Conservation (phyloP, 2,113 vertebrate species). For the Otus sunia region DNA sequence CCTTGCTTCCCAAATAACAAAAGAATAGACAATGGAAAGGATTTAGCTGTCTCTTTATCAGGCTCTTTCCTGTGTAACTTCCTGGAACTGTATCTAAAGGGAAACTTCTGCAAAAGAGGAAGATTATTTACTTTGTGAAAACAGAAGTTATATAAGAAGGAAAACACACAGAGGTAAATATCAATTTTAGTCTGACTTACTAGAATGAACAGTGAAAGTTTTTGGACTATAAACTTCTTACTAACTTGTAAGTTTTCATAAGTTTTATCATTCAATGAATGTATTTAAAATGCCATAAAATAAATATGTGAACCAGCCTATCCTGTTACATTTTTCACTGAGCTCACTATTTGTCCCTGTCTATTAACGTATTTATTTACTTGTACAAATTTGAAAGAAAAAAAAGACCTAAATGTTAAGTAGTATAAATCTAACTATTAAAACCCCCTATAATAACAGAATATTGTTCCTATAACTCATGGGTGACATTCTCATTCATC, state of each 20-base stretch:
- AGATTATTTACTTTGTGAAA: background rate
- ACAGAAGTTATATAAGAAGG: background rate
- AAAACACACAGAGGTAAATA: background rate
- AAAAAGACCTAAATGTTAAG: background rate
- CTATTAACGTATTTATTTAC: background rate
- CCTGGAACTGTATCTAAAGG: background rate
- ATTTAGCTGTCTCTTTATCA: background rate
- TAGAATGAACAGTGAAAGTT: background rate
- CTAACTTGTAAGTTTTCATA: background rate
- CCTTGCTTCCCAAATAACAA: background rate
- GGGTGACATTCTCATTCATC: background rate
- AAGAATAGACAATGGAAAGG: background rate
- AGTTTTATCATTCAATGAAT: background rate
- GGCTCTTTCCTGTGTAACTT: background rate
- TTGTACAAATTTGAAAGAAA: background rate
- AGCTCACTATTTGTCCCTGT: background rate
- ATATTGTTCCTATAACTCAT: background rate
- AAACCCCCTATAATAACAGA: background rate
- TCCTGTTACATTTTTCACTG: background rate
- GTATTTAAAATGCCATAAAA: background rate
- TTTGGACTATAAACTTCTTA: background rate
- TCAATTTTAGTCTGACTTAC: background rate
- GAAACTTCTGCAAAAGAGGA: background rate
- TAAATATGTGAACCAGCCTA: background rate
- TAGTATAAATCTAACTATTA: background rate